These are phyloP conservation scores for Lepidocyrtinus sp. DNA, from an alignment of 2,888 invertebrate species.

Conservation along the genomic window DNA sequence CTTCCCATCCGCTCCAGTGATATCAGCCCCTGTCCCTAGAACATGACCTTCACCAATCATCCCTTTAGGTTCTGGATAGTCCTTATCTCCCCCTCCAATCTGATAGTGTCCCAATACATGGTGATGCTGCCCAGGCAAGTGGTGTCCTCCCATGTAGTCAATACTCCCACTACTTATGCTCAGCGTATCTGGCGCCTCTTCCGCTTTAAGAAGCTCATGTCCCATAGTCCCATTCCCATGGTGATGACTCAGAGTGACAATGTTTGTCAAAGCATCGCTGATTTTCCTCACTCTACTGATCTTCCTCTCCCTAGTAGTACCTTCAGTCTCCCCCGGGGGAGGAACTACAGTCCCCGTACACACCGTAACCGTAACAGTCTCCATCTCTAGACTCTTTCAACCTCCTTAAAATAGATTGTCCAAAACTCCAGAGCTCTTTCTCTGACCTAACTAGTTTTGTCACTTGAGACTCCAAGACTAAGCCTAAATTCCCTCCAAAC, in stretches of 20 bases:
- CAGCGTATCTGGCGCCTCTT: constrained; percentile 31
- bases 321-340: constrained; percentile 30
- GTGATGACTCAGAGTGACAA: constrained; percentile 28
- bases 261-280: constrained; percentile 39
- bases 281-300: constrained; percentile 40
- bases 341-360: neutral
- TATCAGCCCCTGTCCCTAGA: neutral
- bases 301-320: constrained; percentile 39
- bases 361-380: constrained; percentile 39
- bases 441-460: neutral
- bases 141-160: neutral
- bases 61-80: neutral
- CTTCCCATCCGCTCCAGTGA: constrained; percentile 29
- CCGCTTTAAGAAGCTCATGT: constrained; percentile 31
- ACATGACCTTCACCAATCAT: constrained; percentile 10
- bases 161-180: constrained; percentile 22
- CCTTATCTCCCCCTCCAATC: neutral
- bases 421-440: neutral
- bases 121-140: neutral
- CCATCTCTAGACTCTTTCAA: constrained; percentile 22
- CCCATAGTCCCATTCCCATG: constrained; percentile 20
- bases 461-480: neutral
- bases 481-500: neutral
- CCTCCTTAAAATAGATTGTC: neutral
- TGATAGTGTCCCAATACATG: neutral